phyloP scores from a whole-genome alignment of 2,113 vertebrate genomes.

The Neolamprologus caudopunctatus region DNA sequence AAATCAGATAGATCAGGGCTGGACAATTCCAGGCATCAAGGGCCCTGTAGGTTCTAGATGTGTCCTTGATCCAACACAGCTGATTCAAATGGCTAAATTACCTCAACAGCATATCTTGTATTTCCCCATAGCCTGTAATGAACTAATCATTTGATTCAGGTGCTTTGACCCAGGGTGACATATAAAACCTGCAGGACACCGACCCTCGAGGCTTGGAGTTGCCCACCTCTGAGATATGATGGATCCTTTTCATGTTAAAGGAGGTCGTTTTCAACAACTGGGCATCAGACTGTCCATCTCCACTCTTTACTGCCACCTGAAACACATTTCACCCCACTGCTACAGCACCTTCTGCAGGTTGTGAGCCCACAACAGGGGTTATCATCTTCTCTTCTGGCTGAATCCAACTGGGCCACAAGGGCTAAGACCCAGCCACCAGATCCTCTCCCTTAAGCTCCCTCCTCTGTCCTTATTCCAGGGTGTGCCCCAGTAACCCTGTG shows the following conservation, averaged over 20 bases:
- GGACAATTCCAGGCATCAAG: not conserved
- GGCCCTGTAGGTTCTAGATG: not conserved
- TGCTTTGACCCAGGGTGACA: not conserved
- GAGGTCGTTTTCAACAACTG: not conserved
- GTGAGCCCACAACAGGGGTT: not conserved
- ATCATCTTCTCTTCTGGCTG: not conserved
- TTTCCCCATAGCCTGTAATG: rapidly evolving
- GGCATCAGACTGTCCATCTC: not conserved
- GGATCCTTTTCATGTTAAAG: rapidly evolving
- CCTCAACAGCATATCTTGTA: not conserved
- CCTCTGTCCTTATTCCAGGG: not conserved
- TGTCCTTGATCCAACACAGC: not conserved
- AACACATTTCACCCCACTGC: not conserved
- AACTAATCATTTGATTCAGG: not conserved
- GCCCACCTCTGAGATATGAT: not conserved
- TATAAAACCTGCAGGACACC: not conserved
- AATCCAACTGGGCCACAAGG: not conserved
- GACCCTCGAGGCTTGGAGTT: not conserved
- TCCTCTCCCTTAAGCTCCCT: not conserved
- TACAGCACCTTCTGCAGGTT: not conserved
- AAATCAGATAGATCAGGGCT: not conserved
- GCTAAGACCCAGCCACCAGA: not conserved
- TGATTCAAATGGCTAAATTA: not conserved
- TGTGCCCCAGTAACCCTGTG: not conserved
- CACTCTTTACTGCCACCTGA: not conserved